Evolutionary conservation across 2,888 invertebrate genomes (phyloP), one percentile per base, ranked within the genome.

Genomic region (Cylloceria caligata): DNA sequence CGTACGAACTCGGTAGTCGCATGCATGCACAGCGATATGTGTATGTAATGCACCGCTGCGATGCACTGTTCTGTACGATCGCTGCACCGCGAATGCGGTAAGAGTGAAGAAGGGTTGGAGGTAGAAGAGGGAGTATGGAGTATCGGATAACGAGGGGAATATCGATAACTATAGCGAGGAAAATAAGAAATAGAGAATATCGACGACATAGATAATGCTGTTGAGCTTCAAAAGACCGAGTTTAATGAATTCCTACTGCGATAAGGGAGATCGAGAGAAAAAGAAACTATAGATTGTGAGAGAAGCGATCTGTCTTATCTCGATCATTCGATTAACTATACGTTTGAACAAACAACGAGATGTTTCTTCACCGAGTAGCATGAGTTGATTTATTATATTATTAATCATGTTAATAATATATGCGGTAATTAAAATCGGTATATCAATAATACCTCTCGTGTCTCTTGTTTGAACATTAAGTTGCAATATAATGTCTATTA

Each of bases 141-240:
- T 47, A 77, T 45, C 39, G 47, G 34, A 9, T 71, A 68, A 64
- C 62, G 68, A 62, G 49, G 24, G n/a, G 72, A 68, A 69, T 69
- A 73, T 81, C 81, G 81, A 77, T 72, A 73, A 73, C 68, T 27
- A 68, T 77, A 55, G 77, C 21, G 45, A 11, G 19, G 24, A 19
- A 71, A 49, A 9, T 45, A 52, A 47, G 64, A 64, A 45, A 45
- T 36, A 49, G 34, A 64, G 65, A 36, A 57, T 39, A 79, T 49
- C 39, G 60, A 72, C 52, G 24, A 60, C 21, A 39, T 39, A 49
- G 67, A 52, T 16, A 80, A 45, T 64, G 69, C 16, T 16, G 42
- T 34, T 57, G 34, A 21, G 34, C 24, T 72, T 27, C 47, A 49
- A 72, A 65, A 27, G 52, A 13, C 30, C 52, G 11, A 57, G 5